Percentiles rank a stretch among this genome's conserved stretches.
Evolutionary conservation across 2,113 vertebrate genomes (phyloP).

Genomic region (Sciurus niger): DNA sequence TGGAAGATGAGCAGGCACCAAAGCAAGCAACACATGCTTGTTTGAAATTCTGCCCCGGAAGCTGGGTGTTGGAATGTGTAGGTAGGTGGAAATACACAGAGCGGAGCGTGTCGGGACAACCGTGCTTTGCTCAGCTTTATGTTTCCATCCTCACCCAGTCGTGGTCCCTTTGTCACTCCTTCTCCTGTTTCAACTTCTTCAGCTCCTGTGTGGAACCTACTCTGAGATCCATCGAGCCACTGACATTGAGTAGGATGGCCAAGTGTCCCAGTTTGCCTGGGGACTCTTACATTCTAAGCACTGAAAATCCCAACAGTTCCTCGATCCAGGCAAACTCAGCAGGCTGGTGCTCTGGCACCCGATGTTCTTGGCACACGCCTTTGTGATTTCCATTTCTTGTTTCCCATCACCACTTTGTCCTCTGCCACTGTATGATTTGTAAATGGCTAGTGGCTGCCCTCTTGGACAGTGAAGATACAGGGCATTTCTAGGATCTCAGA

Average conservation of each 20-base stretch:
- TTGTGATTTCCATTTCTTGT: background rate
- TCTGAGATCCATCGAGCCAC: background rate
- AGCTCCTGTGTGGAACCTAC: background rate
- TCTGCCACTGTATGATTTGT: background rate
- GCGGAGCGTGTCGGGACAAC: rapidly evolving
- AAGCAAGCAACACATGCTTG: slow-evolving; percentile 22
- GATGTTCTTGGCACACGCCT: background rate
- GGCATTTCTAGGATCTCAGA: background rate
- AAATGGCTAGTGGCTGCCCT: background rate
- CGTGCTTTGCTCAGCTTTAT: background rate
- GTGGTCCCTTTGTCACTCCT: background rate
- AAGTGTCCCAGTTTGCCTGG: background rate
- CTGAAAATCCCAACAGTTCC: background rate
- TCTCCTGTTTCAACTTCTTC: background rate
- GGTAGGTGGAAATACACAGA: background rate
- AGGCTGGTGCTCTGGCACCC: background rate
- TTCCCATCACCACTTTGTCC: background rate
- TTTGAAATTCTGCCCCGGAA: slow-evolving; percentile 27
- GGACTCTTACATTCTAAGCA: background rate
- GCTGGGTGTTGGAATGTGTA: background rate
- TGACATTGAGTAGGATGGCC: background rate
- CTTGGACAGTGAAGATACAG: background rate
- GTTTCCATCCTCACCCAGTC: background rate
- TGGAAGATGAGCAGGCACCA: slow-evolving; percentile 42
- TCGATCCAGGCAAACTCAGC: background rate